Conservation (phyloP, 2,797 vertebrate species). For the Channallabes apus region DNA sequence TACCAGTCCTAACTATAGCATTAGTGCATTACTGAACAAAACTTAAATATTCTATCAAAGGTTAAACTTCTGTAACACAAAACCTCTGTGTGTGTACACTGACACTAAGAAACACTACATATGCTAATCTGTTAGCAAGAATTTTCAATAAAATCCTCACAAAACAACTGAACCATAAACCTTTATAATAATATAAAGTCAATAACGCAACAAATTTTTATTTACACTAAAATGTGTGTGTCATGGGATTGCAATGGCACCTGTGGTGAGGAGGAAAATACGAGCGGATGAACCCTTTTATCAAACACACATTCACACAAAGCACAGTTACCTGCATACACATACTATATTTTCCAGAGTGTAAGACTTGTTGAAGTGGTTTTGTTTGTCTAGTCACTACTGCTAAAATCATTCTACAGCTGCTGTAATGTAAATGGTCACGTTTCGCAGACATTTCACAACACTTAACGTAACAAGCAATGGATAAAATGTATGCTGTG, state of each 20-base stretch:
- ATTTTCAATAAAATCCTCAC: background rate
- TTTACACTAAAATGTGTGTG: slow-evolving; percentile 28
- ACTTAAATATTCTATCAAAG: background rate
- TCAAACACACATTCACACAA: background rate
- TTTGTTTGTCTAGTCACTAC: background rate
- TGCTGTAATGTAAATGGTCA: background rate
- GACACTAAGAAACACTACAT: background rate
- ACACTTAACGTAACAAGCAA: background rate
- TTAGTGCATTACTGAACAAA: background rate
- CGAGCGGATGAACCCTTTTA: background rate
- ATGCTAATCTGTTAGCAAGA: background rate
- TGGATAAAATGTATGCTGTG: background rate
- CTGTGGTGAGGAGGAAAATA: too few relatives aligned
- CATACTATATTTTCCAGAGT: background rate
- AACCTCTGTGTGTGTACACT: background rate
- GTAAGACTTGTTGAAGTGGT: background rate
- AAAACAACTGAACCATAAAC: background rate
- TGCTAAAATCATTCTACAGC: background rate
- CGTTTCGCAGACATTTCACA: background rate
- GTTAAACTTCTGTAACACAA: slow-evolving; percentile 6
- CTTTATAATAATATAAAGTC: slow-evolving; percentile 21
- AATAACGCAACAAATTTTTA: slow-evolving; percentile 20
- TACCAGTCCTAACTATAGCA: background rate
- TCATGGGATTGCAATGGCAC: slow-evolving; percentile 18
- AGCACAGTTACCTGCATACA: background rate